Evolutionary conservation across 2,888 invertebrate species (phyloP).

Genomic region (Leptopilina myrica): DNA sequence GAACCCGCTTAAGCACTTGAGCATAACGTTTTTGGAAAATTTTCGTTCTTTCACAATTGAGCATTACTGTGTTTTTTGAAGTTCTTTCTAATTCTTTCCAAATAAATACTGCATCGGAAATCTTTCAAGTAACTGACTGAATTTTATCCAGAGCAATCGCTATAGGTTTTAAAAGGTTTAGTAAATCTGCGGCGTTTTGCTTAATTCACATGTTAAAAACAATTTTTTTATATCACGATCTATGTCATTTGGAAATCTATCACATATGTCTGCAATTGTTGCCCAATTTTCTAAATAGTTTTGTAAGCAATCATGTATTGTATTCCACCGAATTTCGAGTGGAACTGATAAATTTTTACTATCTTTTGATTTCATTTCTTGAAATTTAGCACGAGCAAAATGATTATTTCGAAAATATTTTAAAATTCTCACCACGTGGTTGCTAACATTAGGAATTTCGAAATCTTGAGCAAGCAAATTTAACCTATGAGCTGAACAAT

Average conservation of each 20-base stretch:
- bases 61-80: background rate
- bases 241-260: slow-evolving; percentile 43
- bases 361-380: background rate
- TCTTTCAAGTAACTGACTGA: slow-evolving; percentile 40
- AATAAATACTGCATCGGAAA: slow-evolving; percentile 43
- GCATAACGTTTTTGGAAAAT: background rate
- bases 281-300: slow-evolving; percentile 45
- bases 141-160: slow-evolving; percentile 37
- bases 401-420: slow-evolving; percentile 16
- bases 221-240: slow-evolving; percentile 41
- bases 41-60: background rate
- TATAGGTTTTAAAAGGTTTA: slow-evolving; percentile 42
- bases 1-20: too few species aligned
- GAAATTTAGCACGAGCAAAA: slow-evolving; percentile 37
- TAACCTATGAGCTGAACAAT: slow-evolving; percentile 43
- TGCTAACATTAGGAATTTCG: slow-evolving; percentile 39
- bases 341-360: background rate
- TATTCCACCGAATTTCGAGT: slow-evolving; percentile 32
- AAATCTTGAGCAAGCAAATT: slow-evolving; percentile 44
- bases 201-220: slow-evolving; percentile 44
- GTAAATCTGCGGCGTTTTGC: slow-evolving; percentile 40
- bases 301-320: slow-evolving; percentile 38
- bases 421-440: slow-evolving; percentile 28
- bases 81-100: slow-evolving; percentile 41
- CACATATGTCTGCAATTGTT: slow-evolving; percentile 42